Conservation (phyloP, 2,888 invertebrate genomes). For the Epicampocera succincta region DNA sequence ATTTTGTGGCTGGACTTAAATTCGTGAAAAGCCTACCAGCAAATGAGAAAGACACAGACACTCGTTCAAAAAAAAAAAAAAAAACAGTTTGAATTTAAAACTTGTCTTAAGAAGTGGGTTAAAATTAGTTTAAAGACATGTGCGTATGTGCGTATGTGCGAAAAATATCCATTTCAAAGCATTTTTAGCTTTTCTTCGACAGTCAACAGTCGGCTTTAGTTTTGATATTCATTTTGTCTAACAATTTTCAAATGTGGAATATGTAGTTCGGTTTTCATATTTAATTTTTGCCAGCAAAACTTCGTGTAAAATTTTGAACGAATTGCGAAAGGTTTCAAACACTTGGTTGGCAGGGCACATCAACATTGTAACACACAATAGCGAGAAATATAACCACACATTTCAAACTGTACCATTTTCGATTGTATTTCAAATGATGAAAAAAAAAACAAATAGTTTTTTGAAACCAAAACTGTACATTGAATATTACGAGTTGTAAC, state of each 20-base stretch:
- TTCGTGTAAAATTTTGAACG: constrained; percentile 74
- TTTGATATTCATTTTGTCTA: constrained; percentile 13
- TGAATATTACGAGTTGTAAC: too few species aligned
- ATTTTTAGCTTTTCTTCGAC: constrained; percentile 59
- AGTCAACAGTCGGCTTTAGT: constrained; percentile 72
- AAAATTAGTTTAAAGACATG: constrained; percentile 62
- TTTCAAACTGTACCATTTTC: too few species aligned
- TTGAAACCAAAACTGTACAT: too few species aligned
- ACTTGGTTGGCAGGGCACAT: constrained; percentile 24
- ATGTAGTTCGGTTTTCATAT: constrained; percentile 41
- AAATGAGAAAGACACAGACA: constrained; percentile 55
- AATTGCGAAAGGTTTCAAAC: constrained; percentile 74
- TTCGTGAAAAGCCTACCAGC: constrained; percentile 28
- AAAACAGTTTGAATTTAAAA: constrained; percentile 41
- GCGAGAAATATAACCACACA: too few species aligned
- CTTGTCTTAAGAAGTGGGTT: constrained; percentile 72
- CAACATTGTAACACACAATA: too few species aligned
- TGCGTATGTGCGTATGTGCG: background rate
- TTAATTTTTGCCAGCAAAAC: constrained; percentile 14
- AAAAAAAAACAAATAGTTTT: too few species aligned
- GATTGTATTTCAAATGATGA: too few species aligned
- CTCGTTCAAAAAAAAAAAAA: constrained; percentile 20
- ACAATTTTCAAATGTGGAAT: constrained; percentile 13
- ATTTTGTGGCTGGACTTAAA: constrained; percentile 34
- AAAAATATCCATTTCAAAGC: constrained; percentile 35